A percentile compares a stretch with the other conserved stretches of the same genome.
These are phyloP conservation scores for Heliconius charithonia DNA, from an alignment of 2,888 invertebrate genomes.

Conservation along the genomic window DNA sequence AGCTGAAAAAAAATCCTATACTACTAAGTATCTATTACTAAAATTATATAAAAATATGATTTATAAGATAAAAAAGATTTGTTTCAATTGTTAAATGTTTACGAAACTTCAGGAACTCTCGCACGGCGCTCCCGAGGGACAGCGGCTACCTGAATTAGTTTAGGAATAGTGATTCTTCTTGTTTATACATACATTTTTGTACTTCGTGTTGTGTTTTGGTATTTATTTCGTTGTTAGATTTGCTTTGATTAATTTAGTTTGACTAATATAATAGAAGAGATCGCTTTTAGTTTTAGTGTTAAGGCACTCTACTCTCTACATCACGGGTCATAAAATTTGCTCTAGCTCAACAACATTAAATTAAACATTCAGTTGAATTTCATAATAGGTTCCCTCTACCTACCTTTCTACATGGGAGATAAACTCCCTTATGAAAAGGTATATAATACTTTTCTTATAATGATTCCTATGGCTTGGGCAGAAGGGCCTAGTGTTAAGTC, in stretches of 20 bases:
- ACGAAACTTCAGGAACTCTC: constrained; percentile 41
- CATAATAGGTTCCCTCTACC: no score
- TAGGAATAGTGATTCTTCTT: constrained; percentile 46
- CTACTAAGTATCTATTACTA: neutral
- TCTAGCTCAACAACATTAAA: neutral
- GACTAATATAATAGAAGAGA: neutral
- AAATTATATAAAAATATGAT: neutral
- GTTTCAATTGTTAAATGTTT: constrained; percentile 51
- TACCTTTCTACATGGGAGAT: no score
- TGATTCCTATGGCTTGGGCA: no score
- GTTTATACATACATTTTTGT: constrained; percentile 14
- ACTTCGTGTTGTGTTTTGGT: constrained; percentile 14
- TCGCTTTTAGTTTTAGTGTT: no score
- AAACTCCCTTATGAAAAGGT: no score
- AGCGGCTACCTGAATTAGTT: constrained; percentile 59
- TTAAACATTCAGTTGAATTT: no score
- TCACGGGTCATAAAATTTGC: no score
- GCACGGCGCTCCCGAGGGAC: constrained; percentile 50
- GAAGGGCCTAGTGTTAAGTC: no score
- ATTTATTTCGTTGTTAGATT: neutral
- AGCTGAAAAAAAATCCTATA: neutral
- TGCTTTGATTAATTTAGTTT: neutral
- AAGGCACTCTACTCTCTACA: neutral
- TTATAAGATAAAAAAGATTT: constrained; percentile 50
- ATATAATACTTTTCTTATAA: no score